Evolutionary conservation across 2,888 invertebrate genomes (phyloP).

Genomic region (Morpho achilles): DNA sequence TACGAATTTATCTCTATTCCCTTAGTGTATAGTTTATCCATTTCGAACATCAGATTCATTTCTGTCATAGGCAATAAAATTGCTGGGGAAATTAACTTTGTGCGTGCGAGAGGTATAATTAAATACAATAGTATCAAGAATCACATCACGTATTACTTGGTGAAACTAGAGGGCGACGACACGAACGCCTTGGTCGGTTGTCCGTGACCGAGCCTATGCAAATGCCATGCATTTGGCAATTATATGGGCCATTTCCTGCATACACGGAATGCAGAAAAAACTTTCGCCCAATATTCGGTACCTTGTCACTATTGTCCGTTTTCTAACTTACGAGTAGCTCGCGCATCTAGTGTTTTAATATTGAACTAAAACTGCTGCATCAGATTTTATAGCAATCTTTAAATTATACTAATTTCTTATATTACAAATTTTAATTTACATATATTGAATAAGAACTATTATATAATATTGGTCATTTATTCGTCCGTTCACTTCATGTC

Average conservation of each 20-base stretch:
- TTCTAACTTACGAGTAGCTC: not conserved
- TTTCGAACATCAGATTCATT: too few relatives aligned
- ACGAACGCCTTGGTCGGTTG: slow-evolving; percentile 30
- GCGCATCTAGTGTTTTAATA: not conserved
- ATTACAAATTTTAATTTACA: too few relatives aligned
- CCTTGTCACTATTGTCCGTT: not conserved
- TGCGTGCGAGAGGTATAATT: slow-evolving; percentile 30
- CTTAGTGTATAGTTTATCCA: too few relatives aligned
- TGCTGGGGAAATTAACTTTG: slow-evolving; percentile 40
- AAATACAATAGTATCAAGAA: slow-evolving; percentile 34
- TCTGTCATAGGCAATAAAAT: too few relatives aligned
- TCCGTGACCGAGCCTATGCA: slow-evolving; percentile 55
- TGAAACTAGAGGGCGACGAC: slow-evolving; percentile 46
- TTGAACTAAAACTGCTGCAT: too few relatives aligned
- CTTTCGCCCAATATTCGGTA: slow-evolving; percentile 33
- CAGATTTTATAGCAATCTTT: too few relatives aligned
- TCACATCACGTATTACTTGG: slow-evolving; percentile 49
- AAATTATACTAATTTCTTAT: too few relatives aligned
- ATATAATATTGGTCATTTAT: too few relatives aligned
- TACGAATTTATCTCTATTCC: too few relatives aligned
- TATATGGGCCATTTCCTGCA: slow-evolving; percentile 59
- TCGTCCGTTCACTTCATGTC: too few relatives aligned
- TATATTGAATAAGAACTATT: too few relatives aligned
- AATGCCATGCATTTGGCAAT: slow-evolving; percentile 52
- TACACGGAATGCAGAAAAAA: slow-evolving; percentile 47